Evolutionary conservation across 2,113 vertebrate genomes (phyloP).

Genomic region (Ursus arctos): DNA sequence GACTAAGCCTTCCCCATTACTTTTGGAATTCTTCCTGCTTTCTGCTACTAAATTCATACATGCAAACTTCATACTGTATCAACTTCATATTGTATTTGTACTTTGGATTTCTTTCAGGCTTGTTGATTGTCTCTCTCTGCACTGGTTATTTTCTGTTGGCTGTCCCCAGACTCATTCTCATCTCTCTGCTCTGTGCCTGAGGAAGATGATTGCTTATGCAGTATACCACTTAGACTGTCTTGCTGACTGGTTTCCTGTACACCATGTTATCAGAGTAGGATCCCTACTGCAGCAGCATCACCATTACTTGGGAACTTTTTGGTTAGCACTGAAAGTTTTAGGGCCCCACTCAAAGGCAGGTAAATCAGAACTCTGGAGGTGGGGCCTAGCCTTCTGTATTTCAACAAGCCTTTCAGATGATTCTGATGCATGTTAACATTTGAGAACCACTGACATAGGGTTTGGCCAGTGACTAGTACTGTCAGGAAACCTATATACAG

Average conservation of each 20-base stretch:
- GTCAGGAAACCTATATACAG: background rate
- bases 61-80: background rate
- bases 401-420: background rate
- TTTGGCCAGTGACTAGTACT: rapidly evolving
- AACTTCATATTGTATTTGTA: background rate
- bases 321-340: background rate
- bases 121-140: background rate
- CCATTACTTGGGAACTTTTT: background rate
- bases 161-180: rapidly evolving
- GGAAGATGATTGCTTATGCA: background rate
- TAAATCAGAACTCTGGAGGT: background rate
- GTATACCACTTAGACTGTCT: rapidly evolving
- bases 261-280: background rate
- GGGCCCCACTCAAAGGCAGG: background rate
- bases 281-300: background rate
- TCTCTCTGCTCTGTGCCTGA: background rate
- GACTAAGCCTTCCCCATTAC: background rate
- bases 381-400: background rate
- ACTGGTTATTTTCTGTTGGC: background rate
- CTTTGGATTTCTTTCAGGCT: background rate
- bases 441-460: background rate
- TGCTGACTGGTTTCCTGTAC: background rate
- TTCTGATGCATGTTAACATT: background rate
- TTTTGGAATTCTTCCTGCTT: background rate
- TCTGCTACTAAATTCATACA: background rate